Percentiles rank a stretch among this genome's conserved stretches.
phyloP scores from a whole-genome alignment of 92 coral and sea anemone genomes.

The Heliopora coerulea region DNA sequence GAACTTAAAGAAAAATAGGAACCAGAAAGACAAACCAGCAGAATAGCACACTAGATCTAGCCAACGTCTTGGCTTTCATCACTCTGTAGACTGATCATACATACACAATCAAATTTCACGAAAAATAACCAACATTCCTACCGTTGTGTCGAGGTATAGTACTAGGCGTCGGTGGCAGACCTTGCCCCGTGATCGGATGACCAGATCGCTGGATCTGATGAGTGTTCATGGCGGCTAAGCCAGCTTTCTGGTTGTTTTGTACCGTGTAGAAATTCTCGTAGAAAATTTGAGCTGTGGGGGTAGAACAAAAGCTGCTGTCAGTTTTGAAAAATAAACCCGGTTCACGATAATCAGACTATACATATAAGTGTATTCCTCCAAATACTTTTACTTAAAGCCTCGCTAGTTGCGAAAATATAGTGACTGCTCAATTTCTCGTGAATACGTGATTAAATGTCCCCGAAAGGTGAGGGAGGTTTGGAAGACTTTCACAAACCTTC shows the following conservation, averaged over 20 bases:
- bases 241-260: slow-evolving; percentile 71
- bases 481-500: no score
- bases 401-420: no score
- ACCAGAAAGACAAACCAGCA: no score
- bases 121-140: not conserved
- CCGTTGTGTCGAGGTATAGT: not conserved
- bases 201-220: not conserved
- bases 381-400: no score
- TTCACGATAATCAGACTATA: not conserved
- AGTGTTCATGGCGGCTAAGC: not conserved
- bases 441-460: no score
- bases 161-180: slow-evolving; percentile 11
- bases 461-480: no score
- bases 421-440: no score
- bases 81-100: no score
- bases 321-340: not conserved
- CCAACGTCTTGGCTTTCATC: no score
- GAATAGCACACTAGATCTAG: no score
- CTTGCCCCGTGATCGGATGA: not conserved
- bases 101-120: no score
- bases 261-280: slow-evolving; percentile 94
- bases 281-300: slow-evolving; percentile 64
- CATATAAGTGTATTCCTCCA: no score
- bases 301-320: not conserved
- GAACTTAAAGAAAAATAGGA: not conserved